Percentiles rank a stretch among this genome's conserved stretches.
These are phyloP conservation scores for Diphyllodes magnificus DNA, from an alignment of 2,113 vertebrate genomes.

Conservation along the genomic window DNA sequence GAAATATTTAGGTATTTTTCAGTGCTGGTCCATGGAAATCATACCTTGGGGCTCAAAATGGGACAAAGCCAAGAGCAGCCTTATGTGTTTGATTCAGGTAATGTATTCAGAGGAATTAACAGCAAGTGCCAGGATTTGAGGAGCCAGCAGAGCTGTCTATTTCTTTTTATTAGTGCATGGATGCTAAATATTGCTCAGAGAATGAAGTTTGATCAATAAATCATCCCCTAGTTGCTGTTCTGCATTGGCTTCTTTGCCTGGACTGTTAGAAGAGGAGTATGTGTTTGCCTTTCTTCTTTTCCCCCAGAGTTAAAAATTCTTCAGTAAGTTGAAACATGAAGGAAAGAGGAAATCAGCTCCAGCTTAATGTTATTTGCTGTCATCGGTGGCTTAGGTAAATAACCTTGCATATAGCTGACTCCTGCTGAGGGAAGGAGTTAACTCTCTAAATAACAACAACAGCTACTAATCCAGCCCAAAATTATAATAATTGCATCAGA, in stretches of 20 bases:
- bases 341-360: not conserved
- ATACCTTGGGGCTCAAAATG: constrained; percentile 49
- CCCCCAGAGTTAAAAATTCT: not conserved
- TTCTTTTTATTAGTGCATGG: constrained; percentile 37
- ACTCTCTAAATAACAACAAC: not conserved
- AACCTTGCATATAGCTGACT: not conserved
- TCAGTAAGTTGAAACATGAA: not conserved
- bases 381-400: not conserved
- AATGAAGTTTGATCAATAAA: constrained; percentile 46
- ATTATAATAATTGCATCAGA: not conserved
- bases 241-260: not conserved
- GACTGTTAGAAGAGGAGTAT: not conserved
- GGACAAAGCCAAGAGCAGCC: constrained; percentile 22
- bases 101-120: constrained; percentile 44
- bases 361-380: not conserved
- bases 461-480: not conserved
- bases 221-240: constrained; percentile 25
- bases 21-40: constrained; percentile 40
- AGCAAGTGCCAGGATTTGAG: constrained; percentile 1
- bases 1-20: constrained; percentile 51
- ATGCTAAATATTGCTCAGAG: constrained; percentile 46
- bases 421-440: not conserved
- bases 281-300: constrained; percentile 25
- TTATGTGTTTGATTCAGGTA: constrained; percentile 42
- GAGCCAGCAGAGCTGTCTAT: constrained; percentile 36